Evolutionary conservation across 1,140 invertebrate species (phyloP).

Genomic region (Drosophila prosaltans): DNA sequence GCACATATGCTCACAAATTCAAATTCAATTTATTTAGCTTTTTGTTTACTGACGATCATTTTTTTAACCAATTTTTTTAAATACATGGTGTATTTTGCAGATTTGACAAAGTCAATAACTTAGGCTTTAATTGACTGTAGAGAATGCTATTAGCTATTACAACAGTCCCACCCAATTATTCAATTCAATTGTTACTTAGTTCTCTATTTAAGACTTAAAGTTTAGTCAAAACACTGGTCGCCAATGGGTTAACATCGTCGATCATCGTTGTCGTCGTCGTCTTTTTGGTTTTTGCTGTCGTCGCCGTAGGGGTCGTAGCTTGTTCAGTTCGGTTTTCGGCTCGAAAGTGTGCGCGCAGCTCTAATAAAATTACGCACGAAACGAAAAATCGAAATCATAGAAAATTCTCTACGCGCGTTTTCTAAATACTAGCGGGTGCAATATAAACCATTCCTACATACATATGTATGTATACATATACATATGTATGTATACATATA

Average conservation of each 20-base stretch:
- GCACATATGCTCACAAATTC: conserved; percentile 18
- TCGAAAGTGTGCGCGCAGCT: conserved; percentile 58
- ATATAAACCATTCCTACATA: neutral
- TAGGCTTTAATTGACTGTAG: too few relatives aligned
- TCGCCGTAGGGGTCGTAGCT: conserved; percentile 38
- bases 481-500: conserved; percentile 5
- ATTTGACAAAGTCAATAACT: neutral
- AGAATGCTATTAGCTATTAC: too few relatives aligned
- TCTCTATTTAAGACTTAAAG: neutral
- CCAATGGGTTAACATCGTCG: conserved; percentile 4
- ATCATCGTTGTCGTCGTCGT: conserved; percentile 24
- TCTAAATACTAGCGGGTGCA: conserved; percentile 1
- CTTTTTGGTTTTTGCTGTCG: conserved; percentile 12
- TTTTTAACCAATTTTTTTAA: neutral
- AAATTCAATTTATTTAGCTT: conserved; percentile 12
- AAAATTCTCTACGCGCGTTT: conserved; percentile 34
- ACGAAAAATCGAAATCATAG: conserved; percentile 22
- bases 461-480: neutral
- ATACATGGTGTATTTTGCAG: too few relatives aligned
- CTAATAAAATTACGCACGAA: conserved; percentile 45
- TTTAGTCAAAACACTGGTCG: neutral
- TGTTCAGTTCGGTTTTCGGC: conserved; percentile 72
- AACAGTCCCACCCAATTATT: too few relatives aligned
- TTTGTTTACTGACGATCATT: neutral
- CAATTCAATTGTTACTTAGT: neutral